phyloP scores from a whole-genome alignment of 2,888 invertebrate species.

The Octonoba sinensis region DNA sequence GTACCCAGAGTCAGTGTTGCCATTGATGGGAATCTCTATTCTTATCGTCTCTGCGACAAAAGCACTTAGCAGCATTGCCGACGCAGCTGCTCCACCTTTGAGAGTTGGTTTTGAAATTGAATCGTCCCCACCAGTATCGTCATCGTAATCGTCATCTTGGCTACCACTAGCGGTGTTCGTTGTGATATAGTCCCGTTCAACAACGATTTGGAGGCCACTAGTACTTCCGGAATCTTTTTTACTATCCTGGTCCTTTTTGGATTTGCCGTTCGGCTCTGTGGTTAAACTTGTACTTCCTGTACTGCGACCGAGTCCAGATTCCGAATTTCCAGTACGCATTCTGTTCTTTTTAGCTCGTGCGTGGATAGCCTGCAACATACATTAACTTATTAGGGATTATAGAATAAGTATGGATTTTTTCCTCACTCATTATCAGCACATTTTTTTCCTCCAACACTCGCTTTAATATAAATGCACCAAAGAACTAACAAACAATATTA shows the following conservation, averaged over 20 bases:
- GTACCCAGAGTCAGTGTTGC: constrained; percentile 88
- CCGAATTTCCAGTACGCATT: constrained; percentile 76
- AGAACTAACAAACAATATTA: too few species aligned
- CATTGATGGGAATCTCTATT: constrained; percentile 69
- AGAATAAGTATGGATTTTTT: too few species aligned
- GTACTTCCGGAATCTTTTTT: not conserved
- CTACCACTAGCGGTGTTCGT: constrained; percentile 88
- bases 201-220: constrained; percentile 36
- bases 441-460: too few species aligned
- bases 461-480: too few species aligned
- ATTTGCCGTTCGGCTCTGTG: constrained; percentile 3
- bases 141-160: constrained; percentile 74
- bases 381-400: not conserved
- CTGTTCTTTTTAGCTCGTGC: constrained; percentile 88
- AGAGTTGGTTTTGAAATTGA: constrained; percentile 71
- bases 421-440: too few species aligned
- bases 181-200: constrained; percentile 57
- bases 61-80: constrained; percentile 90
- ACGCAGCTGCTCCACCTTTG: constrained; percentile 75
- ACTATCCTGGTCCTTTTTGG: not conserved
- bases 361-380: constrained; percentile 77
- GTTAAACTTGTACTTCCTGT: constrained; percentile 89
- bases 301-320: constrained; percentile 31
- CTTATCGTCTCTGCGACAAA: constrained; percentile 57
- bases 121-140: constrained; percentile 68